Evolutionary conservation across 2,888 invertebrate species (phyloP).

Genomic region (Dusona sp.): DNA sequence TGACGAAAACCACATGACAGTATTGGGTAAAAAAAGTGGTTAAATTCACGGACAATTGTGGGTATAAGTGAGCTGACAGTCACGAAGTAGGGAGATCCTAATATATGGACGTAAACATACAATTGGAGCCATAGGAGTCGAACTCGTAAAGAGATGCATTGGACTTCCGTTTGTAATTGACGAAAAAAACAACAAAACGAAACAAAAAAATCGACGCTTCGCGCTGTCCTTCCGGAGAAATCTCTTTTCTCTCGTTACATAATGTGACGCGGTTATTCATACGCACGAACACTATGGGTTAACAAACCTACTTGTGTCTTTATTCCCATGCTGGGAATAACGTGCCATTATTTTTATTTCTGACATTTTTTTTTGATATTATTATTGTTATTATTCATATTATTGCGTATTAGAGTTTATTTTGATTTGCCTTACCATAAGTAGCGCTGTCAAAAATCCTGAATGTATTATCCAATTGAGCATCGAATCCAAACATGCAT

Average conservation of each 20-base stretch:
- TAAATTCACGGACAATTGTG: constrained; percentile 23
- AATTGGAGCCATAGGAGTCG: constrained; percentile 38
- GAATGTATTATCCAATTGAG: constrained; percentile 49
- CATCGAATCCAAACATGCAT: constrained; percentile 9
- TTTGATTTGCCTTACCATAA: constrained; percentile 5
- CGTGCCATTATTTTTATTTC: neutral
- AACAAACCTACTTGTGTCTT: constrained; percentile 18
- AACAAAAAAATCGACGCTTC: constrained; percentile 25
- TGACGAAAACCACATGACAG: neutral
- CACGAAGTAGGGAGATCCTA: constrained; percentile 45
- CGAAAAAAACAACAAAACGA: constrained; percentile 34
- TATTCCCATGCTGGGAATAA: constrained; percentile 11
- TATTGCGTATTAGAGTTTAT: neutral
- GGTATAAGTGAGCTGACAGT: constrained; percentile 12
- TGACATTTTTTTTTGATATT: neutral
- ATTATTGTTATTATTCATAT: neutral
- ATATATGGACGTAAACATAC: constrained; percentile 38
- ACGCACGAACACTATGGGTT: constrained; percentile 39
- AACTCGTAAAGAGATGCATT: constrained; percentile 16
- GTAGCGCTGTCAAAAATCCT: constrained; percentile 3
- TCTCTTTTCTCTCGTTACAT: constrained; percentile 68
- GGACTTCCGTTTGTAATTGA: constrained; percentile 29
- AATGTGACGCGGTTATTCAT: constrained; percentile 51
- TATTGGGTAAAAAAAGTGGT: constrained; percentile 16
- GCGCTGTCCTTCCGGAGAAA: constrained; percentile 63